These are phyloP conservation scores for Lymantria monacha DNA, from an alignment of 2,888 invertebrate genomes.

Conservation along the genomic window DNA sequence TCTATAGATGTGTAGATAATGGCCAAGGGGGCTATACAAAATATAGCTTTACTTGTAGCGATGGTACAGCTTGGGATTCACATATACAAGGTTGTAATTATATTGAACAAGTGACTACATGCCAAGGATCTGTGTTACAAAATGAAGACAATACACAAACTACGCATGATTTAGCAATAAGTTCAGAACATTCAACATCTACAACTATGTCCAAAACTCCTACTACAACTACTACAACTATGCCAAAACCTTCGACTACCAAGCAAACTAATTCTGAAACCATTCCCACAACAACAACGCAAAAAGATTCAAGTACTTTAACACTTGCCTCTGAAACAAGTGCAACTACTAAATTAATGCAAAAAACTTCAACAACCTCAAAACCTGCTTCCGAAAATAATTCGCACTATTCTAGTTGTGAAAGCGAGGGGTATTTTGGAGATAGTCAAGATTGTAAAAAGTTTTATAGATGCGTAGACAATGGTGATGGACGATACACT, in stretches of 20 bases:
- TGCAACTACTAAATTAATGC: conserved; percentile 12
- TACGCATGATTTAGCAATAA: conserved; percentile 7
- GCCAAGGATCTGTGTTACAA: conserved; percentile 40
- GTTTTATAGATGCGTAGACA: conserved; percentile 86
- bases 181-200: conserved; percentile 8
- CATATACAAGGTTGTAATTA: conserved; percentile 79
- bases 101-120: conserved; percentile 66
- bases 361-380: conserved; percentile 23
- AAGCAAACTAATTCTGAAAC: not conserved
- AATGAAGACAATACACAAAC: conserved; percentile 34
- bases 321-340: not conserved
- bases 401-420: conserved; percentile 18
- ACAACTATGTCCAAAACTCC: conserved; percentile 16
- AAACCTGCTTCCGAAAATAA: conserved; percentile 27
- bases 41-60: conserved; percentile 80
- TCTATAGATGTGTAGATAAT: conserved; percentile 75
- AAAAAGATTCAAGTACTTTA: conserved; percentile 18
- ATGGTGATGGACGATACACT: conserved; percentile 81
- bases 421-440: conserved; percentile 85
- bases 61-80: conserved; percentile 83
- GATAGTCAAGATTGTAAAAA: conserved; percentile 83
- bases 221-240: not conserved
- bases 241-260: conserved; percentile 17
- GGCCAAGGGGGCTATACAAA: conserved; percentile 70
- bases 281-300: conserved; percentile 2